Base-by-base conservation (phyloP, 2,113 vertebrate genomes). In the Setophaga coronata region DNA sequence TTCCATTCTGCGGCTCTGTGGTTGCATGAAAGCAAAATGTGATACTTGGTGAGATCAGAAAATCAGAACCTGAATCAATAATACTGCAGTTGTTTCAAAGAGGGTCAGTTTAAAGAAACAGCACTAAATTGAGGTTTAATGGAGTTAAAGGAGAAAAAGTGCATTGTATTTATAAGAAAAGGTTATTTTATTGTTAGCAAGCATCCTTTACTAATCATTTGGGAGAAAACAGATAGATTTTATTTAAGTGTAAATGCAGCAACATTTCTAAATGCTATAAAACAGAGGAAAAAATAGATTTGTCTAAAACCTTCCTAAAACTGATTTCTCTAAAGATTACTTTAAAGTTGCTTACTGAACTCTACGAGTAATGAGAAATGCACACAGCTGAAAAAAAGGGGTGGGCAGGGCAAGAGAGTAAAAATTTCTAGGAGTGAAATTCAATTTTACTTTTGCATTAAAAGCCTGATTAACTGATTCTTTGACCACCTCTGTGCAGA, bases 1-100 rank as follows among this genome's bases (percentile, higher is more conserved):
- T 96, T 96, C 85, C 72, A 83, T 93, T 96, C 85, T 92, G 90
- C 19, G 64, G 67, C 31, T 62, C 64, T 92, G 95, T 90, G 93
- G 85, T 90, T 96, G 88, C 95, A 89, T 78, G 85, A 90, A 96
- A 93, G 95, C 90, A 97, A 92, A 97, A 97, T 94, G 72, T 96
- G 95, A 97, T 96, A 96, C 92, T 93, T 71, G 79, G 18, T 97
- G 95, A 97, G 93, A 96, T 97, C 95, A 97, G 95, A 96, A 97
- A 92, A 96, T 93, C 90, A 83, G 90, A 95, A 96, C 67, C 71
- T 64, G 79, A 80, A 97, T 97, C 96, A 78, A 97, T 97, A 95
- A 78, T 23, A 78, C 90, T 96, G 95, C 95, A 96, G 92, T 93
- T 80, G 51, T 93, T 94, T 95, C 21, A 3, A 40, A 47, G 38